Evolutionary conservation across 2,113 vertebrate genomes (phyloP).

Genomic region (Ellobius talpinus): DNA sequence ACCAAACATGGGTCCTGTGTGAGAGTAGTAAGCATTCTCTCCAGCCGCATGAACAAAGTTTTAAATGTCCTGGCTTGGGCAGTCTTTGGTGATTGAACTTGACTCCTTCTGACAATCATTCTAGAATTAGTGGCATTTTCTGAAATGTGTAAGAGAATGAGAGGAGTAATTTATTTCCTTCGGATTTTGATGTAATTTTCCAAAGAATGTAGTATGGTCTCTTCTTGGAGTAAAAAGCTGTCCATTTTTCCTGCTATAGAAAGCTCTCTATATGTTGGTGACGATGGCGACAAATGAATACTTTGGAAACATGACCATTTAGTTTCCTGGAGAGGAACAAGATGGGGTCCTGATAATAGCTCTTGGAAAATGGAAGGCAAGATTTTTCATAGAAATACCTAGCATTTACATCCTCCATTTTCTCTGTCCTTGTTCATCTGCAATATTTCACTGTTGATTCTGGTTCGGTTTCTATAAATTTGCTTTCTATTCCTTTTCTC

Average conservation of each 20-base stretch:
- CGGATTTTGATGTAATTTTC: neutral
- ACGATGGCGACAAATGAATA: slow-evolving; percentile 25
- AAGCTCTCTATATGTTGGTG: neutral
- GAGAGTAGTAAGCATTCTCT: neutral
- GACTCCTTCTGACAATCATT: neutral
- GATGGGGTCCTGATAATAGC: neutral
- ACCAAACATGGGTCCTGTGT: too few relatives aligned
- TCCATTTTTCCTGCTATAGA: neutral
- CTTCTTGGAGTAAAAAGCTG: neutral
- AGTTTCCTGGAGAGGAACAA: slow-evolving; percentile 14
- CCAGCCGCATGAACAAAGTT: too few relatives aligned
- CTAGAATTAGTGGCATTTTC: slow-evolving; percentile 19
- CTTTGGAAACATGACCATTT: slow-evolving; percentile 23
- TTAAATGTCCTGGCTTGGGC: neutral
- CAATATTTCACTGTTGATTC: slow-evolving; percentile 67
- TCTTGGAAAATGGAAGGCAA: slow-evolving; percentile 9
- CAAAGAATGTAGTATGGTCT: neutral
- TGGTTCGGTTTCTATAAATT: slow-evolving; percentile 69
- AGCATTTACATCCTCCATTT: slow-evolving; percentile 41
- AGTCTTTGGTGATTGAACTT: neutral
- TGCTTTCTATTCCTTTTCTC: slow-evolving; percentile 59
- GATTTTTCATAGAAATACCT: slow-evolving; percentile 21
- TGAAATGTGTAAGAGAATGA: slow-evolving; percentile 8
- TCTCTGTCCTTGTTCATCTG: slow-evolving; percentile 36
- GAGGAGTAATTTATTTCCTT: slow-evolving; percentile 8